Evolutionary conservation across 2,888 invertebrate genomes (phyloP), one percentile per base, ranked within the genome.

Genomic region (Coecobrya sp.): DNA sequence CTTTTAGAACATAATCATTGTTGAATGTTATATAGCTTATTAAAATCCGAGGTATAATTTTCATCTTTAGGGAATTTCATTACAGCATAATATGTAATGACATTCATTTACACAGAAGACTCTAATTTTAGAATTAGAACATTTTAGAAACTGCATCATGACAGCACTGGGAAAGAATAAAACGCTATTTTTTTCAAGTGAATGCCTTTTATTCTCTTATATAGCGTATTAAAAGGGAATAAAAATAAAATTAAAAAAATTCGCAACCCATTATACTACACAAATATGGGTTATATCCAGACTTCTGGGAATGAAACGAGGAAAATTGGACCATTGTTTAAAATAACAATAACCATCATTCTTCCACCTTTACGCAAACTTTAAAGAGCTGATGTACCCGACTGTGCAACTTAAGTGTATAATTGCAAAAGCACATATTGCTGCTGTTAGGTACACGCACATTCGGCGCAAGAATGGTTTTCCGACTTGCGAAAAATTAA

Each of bases 201-300:
- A 86, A n/a, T 59, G 59, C 73, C 8, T 42, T 36, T 73, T 73
- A n/a, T 70, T 36, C 59, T 76, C 59, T 86, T 36, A 36, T 36
- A 36, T 27, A 76, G 19, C 86, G 49, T n/a, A 45, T 86, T 86
- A 86, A 86, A 86, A 52, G 68, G 1, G 22, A 86, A 86, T 86
- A 86, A 68, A 85, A 85, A 19, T 7, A 49, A 55, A 86, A 86
- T 84, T 55, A 19, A 22, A 65, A 68, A 86, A 86, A 52, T 70
- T 3, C 42, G 0, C 11, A 7, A 1, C 30, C n/a, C 36, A 30
- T 16, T 16, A 19, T 19, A 19, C 19, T 49, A 49, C 7, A 36
- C 7, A 36, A 36, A 36, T 36, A 7, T 36, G 7, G 59, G n/a
- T 19, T n/a, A 19, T 59, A 59, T 59, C 36, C 36, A 2, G 36